phyloP scores from a whole-genome alignment of 2,797 vertebrate genomes.

The Coccyzus lansbergi region DNA sequence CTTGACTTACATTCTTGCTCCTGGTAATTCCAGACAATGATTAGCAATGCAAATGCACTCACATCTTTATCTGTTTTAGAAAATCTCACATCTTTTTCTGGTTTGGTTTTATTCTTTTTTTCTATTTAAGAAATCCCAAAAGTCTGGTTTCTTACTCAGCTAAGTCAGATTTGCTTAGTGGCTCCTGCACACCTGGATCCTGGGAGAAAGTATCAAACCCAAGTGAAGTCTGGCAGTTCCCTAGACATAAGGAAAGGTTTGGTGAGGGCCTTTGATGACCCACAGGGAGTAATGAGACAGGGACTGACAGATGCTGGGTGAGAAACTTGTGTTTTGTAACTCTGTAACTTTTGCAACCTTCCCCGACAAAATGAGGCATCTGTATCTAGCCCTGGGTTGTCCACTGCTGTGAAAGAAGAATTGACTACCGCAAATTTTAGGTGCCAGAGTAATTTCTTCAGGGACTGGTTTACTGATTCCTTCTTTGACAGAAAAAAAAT shows the following conservation, averaged over 20 bases:
- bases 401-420: neutral
- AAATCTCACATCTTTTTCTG: neutral
- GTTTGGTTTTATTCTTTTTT: too few species aligned
- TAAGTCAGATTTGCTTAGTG: neutral
- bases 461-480: neutral
- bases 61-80: neutral
- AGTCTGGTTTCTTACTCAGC: neutral
- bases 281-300: rapidly evolving
- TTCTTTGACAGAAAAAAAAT: neutral
- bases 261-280: neutral
- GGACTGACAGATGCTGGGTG: neutral
- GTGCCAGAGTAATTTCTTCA: neutral
- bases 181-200: rapidly evolving
- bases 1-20: neutral
- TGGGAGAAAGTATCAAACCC: neutral
- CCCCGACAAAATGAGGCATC: neutral
- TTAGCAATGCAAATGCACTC: neutral
- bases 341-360: neutral
- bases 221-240: neutral
- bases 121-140: neutral
- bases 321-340: neutral
- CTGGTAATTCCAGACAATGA: neutral
- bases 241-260: neutral
- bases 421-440: neutral
- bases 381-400: neutral